Evolutionary conservation across 2,888 invertebrate genomes (phyloP), one percentile per base, ranked within the genome.

Genomic region (Stenoptilia bipunctidactyla): DNA sequence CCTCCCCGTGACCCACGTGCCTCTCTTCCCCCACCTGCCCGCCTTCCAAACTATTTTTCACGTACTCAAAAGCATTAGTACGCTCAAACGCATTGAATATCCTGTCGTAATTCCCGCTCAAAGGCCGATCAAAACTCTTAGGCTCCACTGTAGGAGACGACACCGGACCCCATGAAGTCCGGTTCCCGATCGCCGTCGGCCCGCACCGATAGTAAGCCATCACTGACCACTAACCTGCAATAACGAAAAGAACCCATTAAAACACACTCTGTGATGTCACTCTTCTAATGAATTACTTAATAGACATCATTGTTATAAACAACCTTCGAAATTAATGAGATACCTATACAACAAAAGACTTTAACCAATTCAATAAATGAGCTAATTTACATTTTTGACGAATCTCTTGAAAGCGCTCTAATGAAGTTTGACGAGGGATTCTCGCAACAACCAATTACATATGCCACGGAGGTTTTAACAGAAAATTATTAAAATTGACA

Each of bases 131-230:
- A 57, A 61, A 77, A 53, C 59, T 58, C 63, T 69, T 76, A 40
- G 64, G 56, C 45, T 72, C 66, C 43, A 66, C 54, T n/a, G n/a
- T n/a, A 36, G 74, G 70, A 27, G 87, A 85, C 40, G 87, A 79
- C 44, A 85, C 83, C 4, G 88, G 88, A 6, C 87, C 88, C 89
- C 90, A 90, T 13, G 85, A 83, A n/a, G 76, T 70, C 47, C 82
- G 69, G 66, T 68, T 80, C 45, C 77, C 77, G 57, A 82, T 68
- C 37, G 75, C 79, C 9, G 79, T 80, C 27, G 79, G 79, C 14
- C 80, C 79, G 58, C 75, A 80, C 42, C 80, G 73, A 57, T 80
- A 80, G 54, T 65, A 79, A 48, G 82, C 75, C 83, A 83, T 82
- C 43, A 42, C n/a, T 59, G 53, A 20, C 55, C 49, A 50, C 55